phyloP scores from a whole-genome alignment of 2,888 invertebrate genomes.

The Pachliopta kotzebuea region DNA sequence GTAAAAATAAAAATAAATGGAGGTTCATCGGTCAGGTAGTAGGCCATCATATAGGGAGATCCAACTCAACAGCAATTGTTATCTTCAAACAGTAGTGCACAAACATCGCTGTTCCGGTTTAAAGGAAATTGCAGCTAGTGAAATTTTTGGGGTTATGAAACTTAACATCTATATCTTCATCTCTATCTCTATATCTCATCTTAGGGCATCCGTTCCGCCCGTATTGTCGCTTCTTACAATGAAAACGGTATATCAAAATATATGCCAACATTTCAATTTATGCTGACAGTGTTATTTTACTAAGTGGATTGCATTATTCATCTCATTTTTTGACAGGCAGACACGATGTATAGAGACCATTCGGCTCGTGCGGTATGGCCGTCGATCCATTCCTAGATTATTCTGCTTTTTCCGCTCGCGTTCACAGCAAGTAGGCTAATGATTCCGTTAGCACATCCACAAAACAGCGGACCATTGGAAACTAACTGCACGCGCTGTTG shows the following conservation, averaged over 20 bases:
- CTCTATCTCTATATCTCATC: no score
- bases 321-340: constrained; percentile 3
- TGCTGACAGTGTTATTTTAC: neutral
- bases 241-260: neutral
- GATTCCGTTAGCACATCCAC: constrained; percentile 76
- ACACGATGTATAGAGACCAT: constrained; percentile 14
- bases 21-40: no score
- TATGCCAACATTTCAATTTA: neutral
- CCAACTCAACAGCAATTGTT: no score
- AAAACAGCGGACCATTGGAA: constrained; percentile 67
- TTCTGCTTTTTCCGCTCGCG: constrained; percentile 71
- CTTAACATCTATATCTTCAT: no score
- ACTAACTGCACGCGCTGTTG: constrained; percentile 58
- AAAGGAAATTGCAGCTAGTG: no score
- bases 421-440: constrained; percentile 70
- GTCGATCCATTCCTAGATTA: constrained; percentile 51
- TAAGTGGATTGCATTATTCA: neutral
- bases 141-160: no score
- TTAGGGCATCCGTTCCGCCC: no score
- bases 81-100: no score
- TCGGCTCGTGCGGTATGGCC: constrained; percentile 18
- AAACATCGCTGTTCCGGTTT: no score
- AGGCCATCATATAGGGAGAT: no score
- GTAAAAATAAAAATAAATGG: no score
- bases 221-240: no score